phyloP scores from a whole-genome alignment of 2,113 vertebrate genomes.

The Poecilia latipinna region DNA sequence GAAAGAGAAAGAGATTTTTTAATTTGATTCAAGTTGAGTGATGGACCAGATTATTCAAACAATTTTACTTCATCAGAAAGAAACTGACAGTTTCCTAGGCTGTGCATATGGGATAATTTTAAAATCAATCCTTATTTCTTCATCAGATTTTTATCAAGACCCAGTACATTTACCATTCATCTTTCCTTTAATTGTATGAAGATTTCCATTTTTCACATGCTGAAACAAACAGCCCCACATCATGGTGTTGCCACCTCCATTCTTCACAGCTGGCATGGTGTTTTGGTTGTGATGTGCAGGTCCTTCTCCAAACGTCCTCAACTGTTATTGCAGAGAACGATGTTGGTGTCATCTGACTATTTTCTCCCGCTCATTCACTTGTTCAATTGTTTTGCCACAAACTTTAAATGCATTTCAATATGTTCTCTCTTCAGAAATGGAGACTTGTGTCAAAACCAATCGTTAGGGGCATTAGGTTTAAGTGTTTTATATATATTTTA shows the following conservation, averaged over 20 bases:
- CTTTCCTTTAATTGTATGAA: not conserved
- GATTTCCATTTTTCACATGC: not conserved
- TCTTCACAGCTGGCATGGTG: no score
- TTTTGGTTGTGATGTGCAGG: no score
- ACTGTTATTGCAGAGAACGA: not conserved
- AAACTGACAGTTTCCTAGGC: not conserved
- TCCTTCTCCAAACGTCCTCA: not conserved
- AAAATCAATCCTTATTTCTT: not conserved
- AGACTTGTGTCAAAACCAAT: not conserved
- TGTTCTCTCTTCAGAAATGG: not conserved
- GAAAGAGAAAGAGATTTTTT: not conserved
- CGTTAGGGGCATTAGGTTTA: not conserved
- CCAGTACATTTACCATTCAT: not conserved
- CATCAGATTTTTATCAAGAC: not conserved
- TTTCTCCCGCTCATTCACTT: not conserved
- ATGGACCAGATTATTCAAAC: no score
- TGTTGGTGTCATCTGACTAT: no score
- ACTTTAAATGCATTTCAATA: not conserved
- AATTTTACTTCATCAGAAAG: not conserved
- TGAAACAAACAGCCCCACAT: not conserved
- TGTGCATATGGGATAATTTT: not conserved
- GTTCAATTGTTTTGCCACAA: not conserved
- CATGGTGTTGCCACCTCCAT: not conserved
- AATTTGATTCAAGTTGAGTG: no score
- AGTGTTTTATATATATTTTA: not conserved